phyloP scores from a whole-genome alignment of 2,797 vertebrate genomes.

The Meda fulgida region DNA sequence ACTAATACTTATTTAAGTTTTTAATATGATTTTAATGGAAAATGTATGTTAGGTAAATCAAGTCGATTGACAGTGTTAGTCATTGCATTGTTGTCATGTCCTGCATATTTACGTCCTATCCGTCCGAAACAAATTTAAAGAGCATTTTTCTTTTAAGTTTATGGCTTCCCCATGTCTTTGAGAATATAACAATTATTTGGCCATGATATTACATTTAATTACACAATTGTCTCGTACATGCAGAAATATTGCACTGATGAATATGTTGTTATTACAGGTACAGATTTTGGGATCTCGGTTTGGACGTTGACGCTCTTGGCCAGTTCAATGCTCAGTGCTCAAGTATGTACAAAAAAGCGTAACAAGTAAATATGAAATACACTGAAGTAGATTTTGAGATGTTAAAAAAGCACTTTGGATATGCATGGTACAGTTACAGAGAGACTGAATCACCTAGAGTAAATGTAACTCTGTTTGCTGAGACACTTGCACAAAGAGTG shows the following conservation, averaged over 20 bases:
- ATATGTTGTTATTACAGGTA: neutral
- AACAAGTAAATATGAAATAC: neutral
- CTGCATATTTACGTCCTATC: neutral
- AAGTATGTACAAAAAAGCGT: neutral
- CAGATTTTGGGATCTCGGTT: neutral
- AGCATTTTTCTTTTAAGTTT: neutral
- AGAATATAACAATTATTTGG: neutral
- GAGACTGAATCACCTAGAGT: neutral
- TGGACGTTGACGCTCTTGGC: neutral
- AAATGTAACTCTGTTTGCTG: neutral
- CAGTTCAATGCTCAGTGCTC: constrained; percentile 28
- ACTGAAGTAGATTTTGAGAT: neutral
- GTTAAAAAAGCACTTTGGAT: neutral
- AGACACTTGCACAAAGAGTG: neutral
- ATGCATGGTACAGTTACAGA: neutral
- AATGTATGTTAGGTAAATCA: neutral
- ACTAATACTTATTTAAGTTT: neutral
- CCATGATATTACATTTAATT: neutral
- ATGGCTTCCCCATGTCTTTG: neutral
- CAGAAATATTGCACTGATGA: neutral
- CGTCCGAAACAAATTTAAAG: neutral
- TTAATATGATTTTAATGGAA: neutral
- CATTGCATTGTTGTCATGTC: neutral
- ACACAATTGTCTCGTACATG: neutral
- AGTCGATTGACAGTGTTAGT: neutral